Percentiles rank a stretch among this genome's conserved stretches.
Conservation (phyloP, 30 jellyfish, hydroid and myxozoan species). For the Aurelia sp. region DNA sequence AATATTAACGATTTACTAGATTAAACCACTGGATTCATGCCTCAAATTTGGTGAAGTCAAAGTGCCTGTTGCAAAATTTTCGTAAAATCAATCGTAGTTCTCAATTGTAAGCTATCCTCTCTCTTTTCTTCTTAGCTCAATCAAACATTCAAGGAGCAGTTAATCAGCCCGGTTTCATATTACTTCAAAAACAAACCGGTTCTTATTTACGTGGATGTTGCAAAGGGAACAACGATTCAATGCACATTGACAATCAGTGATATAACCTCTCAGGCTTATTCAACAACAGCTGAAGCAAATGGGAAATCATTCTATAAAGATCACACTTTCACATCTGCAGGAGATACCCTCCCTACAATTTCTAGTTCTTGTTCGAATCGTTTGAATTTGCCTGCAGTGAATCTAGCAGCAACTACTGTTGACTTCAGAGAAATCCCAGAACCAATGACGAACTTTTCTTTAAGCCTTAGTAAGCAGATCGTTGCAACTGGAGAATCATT, state of each 20-base stretch:
- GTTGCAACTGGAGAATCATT: conserved; percentile 7
- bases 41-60: too few relatives aligned
- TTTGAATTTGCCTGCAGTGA: conserved; percentile 10
- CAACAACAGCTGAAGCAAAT: neutral
- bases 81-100: too few relatives aligned
- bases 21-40: too few relatives aligned
- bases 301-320: conserved; percentile 13
- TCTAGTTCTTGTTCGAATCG: conserved; percentile 35
- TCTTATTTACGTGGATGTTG: conserved; percentile 16
- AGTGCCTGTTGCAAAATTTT: too few relatives aligned
- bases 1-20: too few relatives aligned
- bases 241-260: conserved; percentile 15
- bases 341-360: conserved; percentile 30
- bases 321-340: conserved; percentile 34
- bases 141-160: conserved; percentile 51
- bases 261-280: neutral
- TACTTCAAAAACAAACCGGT: conserved; percentile 55
- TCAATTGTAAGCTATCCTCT: too few relatives aligned
- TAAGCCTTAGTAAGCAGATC: conserved; percentile 20
- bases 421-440: conserved; percentile 58
- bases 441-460: conserved; percentile 47
- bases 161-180: conserved; percentile 39
- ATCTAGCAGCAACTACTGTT: neutral
- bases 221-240: conserved; percentile 31
- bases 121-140: conserved; percentile 8